phyloP scores from a whole-genome alignment of 2,113 vertebrate species.

The Rhagologus leucostigma region DNA sequence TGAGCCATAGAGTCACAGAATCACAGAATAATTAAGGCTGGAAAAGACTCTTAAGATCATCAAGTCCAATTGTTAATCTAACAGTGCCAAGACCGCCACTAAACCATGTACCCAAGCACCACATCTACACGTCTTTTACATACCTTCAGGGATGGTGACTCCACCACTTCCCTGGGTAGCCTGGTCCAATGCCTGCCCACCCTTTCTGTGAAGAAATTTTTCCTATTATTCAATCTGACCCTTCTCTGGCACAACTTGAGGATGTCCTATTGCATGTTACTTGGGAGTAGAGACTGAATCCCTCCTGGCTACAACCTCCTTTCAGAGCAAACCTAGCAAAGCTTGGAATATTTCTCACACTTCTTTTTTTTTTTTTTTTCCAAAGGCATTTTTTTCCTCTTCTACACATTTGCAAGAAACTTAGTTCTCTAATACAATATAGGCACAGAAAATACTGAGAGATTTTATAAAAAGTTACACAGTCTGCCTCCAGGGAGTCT shows the following conservation, averaged over 20 bases:
- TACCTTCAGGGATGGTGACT: background rate
- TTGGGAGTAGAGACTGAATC: background rate
- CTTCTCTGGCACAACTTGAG: background rate
- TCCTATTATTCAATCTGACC: background rate
- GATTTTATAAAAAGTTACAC: background rate
- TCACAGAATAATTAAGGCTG: background rate
- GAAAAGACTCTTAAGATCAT: background rate
- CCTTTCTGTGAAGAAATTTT: background rate
- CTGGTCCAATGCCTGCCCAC: background rate
- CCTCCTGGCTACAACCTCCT: background rate
- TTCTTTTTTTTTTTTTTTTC: background rate
- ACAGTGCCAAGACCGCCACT: background rate
- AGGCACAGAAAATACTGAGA: background rate
- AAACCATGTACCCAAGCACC: background rate
- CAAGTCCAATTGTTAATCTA: background rate
- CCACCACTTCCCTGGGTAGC: background rate
- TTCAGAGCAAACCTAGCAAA: background rate
- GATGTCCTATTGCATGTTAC: background rate
- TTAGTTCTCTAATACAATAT: background rate
- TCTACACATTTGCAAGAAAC: background rate
- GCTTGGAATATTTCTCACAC: background rate
- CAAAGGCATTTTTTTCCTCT: background rate
- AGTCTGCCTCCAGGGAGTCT: background rate
- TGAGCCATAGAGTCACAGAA: background rate
- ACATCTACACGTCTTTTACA: background rate